phyloP scores from a whole-genome alignment of 2,888 invertebrate genomes.

The Aphidius colemani region DNA sequence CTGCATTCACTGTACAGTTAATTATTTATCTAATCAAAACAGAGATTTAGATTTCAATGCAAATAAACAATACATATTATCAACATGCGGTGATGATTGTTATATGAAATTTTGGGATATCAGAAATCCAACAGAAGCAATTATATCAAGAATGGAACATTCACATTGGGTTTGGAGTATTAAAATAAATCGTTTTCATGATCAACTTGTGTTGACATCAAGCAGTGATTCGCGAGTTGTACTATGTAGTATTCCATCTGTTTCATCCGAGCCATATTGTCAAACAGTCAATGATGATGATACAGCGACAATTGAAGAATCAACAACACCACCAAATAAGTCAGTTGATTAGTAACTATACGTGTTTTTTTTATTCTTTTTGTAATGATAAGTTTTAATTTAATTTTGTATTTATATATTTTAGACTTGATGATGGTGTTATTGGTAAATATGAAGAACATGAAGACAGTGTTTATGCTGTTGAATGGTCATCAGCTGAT shows the following conservation, averaged over 20 bases:
- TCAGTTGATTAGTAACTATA: conserved; percentile 2
- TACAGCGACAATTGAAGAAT: conserved; percentile 58
- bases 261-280: conserved; percentile 80
- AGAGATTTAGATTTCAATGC: conserved; percentile 96
- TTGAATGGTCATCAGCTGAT: conserved; percentile 96
- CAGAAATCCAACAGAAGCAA: conserved; percentile 77
- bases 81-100: conserved; percentile 95
- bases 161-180: conserved; percentile 96
- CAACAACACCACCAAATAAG: conserved; percentile 24
- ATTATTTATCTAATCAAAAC: not conserved
- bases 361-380: not conserved
- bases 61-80: conserved; percentile 93
- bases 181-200: conserved; percentile 94
- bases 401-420: conserved; percentile 23
- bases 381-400: not conserved
- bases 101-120: conserved; percentile 96
- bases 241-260: conserved; percentile 83
- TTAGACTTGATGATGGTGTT: conserved; percentile 81
- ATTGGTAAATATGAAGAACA: conserved; percentile 94
- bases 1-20: not conserved
- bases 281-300: conserved; percentile 58
- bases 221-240: conserved; percentile 94
- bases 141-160: conserved; percentile 81
- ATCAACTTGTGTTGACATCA: conserved; percentile 90
- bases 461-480: conserved; percentile 96